phyloP scores from a whole-genome alignment of 2,797 vertebrate genomes.

The Thunnus albacares region DNA sequence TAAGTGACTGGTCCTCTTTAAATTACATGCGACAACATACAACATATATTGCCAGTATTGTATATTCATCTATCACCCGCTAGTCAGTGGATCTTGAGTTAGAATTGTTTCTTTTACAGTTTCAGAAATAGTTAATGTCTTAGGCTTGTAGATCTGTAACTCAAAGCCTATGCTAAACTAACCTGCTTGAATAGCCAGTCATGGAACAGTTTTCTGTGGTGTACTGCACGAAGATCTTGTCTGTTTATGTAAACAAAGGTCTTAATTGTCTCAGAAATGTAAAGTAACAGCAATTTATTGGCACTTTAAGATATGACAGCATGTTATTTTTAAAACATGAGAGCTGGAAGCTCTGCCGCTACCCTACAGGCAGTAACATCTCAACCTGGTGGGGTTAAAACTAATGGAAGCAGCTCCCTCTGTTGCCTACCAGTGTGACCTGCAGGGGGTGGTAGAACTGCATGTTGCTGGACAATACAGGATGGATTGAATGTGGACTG shows the following conservation, averaged over 20 bases:
- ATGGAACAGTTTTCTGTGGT: not conserved
- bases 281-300: not conserved
- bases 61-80: too few relatives aligned
- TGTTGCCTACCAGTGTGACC: slow-evolving; percentile 13
- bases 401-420: slow-evolving; percentile 2
- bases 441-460: slow-evolving; percentile 14
- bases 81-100: too few relatives aligned
- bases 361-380: not conserved
- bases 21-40: not conserved
- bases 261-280: not conserved
- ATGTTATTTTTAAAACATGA: not conserved
- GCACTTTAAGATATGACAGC: not conserved
- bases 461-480: not conserved
- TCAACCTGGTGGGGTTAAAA: not conserved
- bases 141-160: not conserved
- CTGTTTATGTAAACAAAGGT: not conserved
- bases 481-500: slow-evolving; percentile 50
- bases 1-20: not conserved
- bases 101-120: too few relatives aligned
- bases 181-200: not conserved
- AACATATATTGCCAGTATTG: too few relatives aligned
- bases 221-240: not conserved
- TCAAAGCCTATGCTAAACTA: not conserved
- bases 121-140: too few relatives aligned
- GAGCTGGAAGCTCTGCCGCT: not conserved